A percentile compares a stretch with the other conserved stretches of the same genome.
Evolutionary conservation across 2,797 vertebrate genomes (phyloP).

Genomic region (Syngnathus rostellatus): DNA sequence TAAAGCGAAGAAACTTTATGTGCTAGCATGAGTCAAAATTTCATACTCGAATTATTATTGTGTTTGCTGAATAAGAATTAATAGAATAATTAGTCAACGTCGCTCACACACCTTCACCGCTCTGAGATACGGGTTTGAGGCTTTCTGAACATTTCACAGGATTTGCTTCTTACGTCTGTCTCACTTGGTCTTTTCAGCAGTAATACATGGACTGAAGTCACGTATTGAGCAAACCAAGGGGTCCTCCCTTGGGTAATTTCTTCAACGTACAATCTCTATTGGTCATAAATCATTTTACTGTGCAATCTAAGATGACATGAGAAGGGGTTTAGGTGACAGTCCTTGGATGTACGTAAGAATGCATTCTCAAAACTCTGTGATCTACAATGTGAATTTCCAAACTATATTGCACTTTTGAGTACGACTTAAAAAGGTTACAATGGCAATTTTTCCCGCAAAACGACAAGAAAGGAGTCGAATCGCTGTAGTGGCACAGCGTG

Average conservation of each 20-base stretch:
- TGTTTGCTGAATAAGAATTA: no score
- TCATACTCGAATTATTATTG: no score
- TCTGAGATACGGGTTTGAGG: no score
- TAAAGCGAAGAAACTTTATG: no score
- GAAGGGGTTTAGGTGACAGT: conserved; percentile 39
- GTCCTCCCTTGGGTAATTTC: conserved; percentile 30
- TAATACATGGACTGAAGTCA: no score
- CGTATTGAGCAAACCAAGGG: conserved; percentile 41
- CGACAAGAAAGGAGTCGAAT: not conserved
- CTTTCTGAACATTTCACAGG: no score
- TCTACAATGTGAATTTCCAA: conserved; percentile 12
- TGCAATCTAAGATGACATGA: conserved; percentile 51
- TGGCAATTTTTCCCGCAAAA: conserved; percentile 10
- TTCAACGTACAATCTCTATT: conserved; percentile 38
- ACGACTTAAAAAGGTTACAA: conserved; percentile 16
- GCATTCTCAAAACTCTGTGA: conserved; percentile 12
- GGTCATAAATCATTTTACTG: conserved; percentile 35
- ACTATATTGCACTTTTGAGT: conserved; percentile 29
- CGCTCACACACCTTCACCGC: no score
- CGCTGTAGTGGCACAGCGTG: conserved; percentile 11
- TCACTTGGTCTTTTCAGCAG: no score
- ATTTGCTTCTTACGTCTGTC: no score
- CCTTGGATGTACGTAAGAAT: conserved; percentile 16
- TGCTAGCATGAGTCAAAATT: no score
- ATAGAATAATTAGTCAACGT: no score